Conservation (phyloP, 1,140 invertebrate genomes). For the Drosophila trapezifrons region DNA sequence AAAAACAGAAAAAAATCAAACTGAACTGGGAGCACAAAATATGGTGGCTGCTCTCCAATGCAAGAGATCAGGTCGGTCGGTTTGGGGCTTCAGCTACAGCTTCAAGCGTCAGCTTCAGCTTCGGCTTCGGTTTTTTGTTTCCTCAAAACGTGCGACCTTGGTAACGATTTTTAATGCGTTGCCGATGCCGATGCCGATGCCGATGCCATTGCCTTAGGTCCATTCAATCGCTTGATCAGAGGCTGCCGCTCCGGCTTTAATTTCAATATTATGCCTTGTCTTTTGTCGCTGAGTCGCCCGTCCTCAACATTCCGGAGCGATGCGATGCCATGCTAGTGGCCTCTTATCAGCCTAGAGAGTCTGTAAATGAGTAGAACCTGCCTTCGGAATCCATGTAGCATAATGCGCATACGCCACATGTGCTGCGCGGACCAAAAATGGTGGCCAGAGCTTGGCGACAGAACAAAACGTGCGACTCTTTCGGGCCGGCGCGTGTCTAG, state of each 20-base stretch:
- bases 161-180: constrained; percentile 67
- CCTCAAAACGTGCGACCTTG: constrained; percentile 67
- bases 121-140: constrained; percentile 31
- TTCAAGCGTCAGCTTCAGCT: not conserved
- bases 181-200: constrained; percentile 38
- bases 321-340: constrained; percentile 11
- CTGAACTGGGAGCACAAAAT: constrained; percentile 15
- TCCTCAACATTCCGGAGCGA: constrained; percentile 35
- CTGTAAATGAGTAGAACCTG: constrained; percentile 33
- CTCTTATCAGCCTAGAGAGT: constrained; percentile 58
- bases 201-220: constrained; percentile 48
- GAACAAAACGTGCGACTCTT: constrained; percentile 63
- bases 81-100: constrained; percentile 27
- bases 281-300: constrained; percentile 12
- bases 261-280: constrained; percentile 32
- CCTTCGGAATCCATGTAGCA: constrained; percentile 7
- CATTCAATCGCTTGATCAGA: constrained; percentile 67
- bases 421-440: constrained; percentile 48
- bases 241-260: constrained; percentile 38
- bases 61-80: constrained; percentile 51
- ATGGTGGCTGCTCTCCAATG: constrained; percentile 32
- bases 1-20: not conserved
- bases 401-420: constrained; percentile 64
- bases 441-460: constrained; percentile 34
- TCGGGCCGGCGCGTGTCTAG: constrained; percentile 66